phyloP scores from a whole-genome alignment of 2,888 invertebrate species.

The Cybosia mesomella region DNA sequence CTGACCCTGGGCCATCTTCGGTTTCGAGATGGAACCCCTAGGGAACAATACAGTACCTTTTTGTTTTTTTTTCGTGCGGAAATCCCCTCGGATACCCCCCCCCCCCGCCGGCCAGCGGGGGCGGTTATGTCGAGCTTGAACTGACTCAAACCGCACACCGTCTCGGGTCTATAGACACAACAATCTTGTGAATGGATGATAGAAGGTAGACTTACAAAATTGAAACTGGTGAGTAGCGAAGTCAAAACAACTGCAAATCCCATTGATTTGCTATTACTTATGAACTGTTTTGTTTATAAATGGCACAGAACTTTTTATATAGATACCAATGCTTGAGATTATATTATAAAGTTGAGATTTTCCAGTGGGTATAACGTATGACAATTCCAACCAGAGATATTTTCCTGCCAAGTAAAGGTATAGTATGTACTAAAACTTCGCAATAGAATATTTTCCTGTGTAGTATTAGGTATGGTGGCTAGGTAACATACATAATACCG shows the following conservation, averaged over 20 bases:
- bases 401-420: constrained; percentile 35
- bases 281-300: neutral
- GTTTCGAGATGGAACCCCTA: too few species aligned
- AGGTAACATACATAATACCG: constrained; percentile 62
- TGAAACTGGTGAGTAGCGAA: neutral
- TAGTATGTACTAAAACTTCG: constrained; percentile 24
- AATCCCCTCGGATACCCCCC: too few species aligned
- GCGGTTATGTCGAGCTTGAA: too few species aligned
- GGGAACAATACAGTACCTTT: too few species aligned
- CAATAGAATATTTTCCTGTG: constrained; percentile 42
- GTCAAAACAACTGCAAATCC: neutral
- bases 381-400: constrained; percentile 24
- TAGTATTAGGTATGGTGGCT: constrained; percentile 45
- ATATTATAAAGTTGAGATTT: constrained; percentile 22
- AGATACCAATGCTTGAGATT: neutral
- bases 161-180: too few species aligned
- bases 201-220: neutral
- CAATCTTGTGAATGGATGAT: neutral
- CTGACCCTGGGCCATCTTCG: too few species aligned
- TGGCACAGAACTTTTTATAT: neutral
- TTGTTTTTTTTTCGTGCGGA: too few species aligned
- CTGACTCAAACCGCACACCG: too few species aligned
- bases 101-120: too few species aligned
- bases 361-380: constrained; percentile 12
- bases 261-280: neutral